These are phyloP conservation scores for Nannobrachium achirus DNA, from an alignment of 2,113 vertebrate genomes.

Conservation along the genomic window DNA sequence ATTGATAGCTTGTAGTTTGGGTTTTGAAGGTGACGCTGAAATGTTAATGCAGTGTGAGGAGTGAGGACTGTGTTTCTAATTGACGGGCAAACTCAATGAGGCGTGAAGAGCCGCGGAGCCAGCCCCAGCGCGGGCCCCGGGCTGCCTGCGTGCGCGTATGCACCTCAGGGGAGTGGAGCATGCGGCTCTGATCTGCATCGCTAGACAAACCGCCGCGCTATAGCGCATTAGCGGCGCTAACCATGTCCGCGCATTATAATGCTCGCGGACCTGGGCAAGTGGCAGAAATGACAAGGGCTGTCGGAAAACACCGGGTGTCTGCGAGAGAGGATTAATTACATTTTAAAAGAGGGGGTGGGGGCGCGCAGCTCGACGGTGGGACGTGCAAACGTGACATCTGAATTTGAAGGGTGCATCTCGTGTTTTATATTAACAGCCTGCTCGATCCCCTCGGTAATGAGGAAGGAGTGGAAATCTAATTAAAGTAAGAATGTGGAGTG, in stretches of 20 bases:
- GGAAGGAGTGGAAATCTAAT: conserved; percentile 56
- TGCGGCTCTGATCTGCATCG: too few relatives aligned
- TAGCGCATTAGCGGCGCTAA: conserved; percentile 43
- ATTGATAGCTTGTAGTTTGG: conserved; percentile 58
- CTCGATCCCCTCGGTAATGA: conserved; percentile 1
- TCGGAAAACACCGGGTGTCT: conserved; percentile 43
- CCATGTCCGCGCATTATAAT: conserved; percentile 37
- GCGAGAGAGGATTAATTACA: conserved; percentile 64
- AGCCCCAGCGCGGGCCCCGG: too few relatives aligned
- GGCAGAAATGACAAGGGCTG: conserved; percentile 58
- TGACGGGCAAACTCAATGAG: conserved; percentile 62
- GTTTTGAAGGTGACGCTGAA: conserved; percentile 68
- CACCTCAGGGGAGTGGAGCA: too few relatives aligned
- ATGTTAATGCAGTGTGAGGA: conserved; percentile 22
- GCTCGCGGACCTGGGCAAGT: conserved; percentile 28
- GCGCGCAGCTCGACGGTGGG: too few relatives aligned
- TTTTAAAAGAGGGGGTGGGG: conserved; percentile 46
- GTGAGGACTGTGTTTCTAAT: conserved; percentile 56
- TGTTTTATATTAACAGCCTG: neutral
- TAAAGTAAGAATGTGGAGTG: conserved; percentile 36
- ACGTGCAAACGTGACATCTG: conserved; percentile 33
- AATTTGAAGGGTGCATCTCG: conserved; percentile 40
- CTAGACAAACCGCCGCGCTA: conserved; percentile 7
- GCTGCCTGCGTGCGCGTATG: too few relatives aligned
- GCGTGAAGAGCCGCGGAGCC: conserved; percentile 54